These are phyloP conservation scores for Alviniconcha marisindica DNA, from an alignment of 1,140 invertebrate genomes.

Conservation along the genomic window DNA sequence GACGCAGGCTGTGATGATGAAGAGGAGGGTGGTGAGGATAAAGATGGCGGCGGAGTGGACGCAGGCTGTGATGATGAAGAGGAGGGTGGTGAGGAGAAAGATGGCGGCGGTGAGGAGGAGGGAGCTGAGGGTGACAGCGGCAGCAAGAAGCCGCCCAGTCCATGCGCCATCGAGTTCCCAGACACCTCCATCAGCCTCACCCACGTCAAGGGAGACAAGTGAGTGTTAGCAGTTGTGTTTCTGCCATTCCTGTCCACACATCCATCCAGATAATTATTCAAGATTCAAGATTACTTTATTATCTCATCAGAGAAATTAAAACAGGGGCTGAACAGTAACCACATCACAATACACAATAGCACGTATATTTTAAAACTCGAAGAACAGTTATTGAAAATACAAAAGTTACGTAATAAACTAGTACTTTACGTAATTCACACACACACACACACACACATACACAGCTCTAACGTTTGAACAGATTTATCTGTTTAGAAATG, in stretches of 20 bases:
- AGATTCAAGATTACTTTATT: no score
- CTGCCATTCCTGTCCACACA: neutral
- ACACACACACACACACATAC: no score
- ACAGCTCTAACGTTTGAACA: no score
- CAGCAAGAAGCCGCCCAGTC: neutral
- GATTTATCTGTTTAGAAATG: no score
- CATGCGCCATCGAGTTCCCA: slow-evolving; percentile 75
- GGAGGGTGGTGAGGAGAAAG: slow-evolving; percentile 17
- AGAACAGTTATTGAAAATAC: no score
- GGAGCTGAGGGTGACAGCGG: slow-evolving; percentile 36
- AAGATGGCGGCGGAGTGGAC: slow-evolving; percentile 49
- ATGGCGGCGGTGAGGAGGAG: neutral
- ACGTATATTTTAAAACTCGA: no score
- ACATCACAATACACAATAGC: no score
- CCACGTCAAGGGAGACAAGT: slow-evolving; percentile 76
- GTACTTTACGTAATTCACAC: no score
- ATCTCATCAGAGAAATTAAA: no score
- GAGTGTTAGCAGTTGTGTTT: slow-evolving; percentile 56
- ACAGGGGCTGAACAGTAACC: no score
- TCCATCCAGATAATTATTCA: no score
- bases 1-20: slow-evolving; percentile 31
- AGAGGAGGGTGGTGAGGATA: slow-evolving; percentile 33
- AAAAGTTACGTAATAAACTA: no score
- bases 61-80: slow-evolving; percentile 27
- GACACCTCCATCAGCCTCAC: slow-evolving; percentile 78